phyloP scores from a whole-genome alignment of 64 coral and sea anemone genomes.

The Anthopleura sola region DNA sequence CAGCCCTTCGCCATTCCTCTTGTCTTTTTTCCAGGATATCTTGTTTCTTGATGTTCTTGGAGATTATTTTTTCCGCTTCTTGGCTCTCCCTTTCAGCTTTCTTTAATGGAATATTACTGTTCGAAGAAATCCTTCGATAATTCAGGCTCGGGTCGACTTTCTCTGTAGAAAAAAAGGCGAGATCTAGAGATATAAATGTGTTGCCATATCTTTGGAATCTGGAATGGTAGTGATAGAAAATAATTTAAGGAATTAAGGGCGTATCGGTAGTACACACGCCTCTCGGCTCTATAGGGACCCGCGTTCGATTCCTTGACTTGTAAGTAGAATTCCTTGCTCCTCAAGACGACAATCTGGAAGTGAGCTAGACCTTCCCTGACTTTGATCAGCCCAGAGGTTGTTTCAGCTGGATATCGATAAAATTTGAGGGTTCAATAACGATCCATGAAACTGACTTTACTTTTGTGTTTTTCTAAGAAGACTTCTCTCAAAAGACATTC shows the following conservation, averaged over 20 bases:
- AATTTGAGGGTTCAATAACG: too few species aligned
- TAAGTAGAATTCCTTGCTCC: too few species aligned
- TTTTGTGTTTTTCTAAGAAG: too few species aligned
- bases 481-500: too few species aligned
- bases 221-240: background rate
- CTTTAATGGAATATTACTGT: background rate
- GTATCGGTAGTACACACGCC: too few species aligned
- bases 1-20: conserved; percentile 72
- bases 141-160: background rate
- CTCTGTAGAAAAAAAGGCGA: background rate
- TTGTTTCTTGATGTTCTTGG: conserved; percentile 48
- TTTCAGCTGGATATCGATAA: too few species aligned
- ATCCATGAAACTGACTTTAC: too few species aligned
- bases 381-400: too few species aligned
- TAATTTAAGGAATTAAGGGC: too few species aligned
- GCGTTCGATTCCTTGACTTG: too few species aligned
- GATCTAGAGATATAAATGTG: background rate
- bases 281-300: too few species aligned
- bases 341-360: too few species aligned
- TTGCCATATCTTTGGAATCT: background rate
- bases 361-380: background rate
- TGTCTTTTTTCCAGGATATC: conserved; percentile 66
- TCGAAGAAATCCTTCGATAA: background rate
- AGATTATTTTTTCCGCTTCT: conserved; percentile 51
- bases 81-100: background rate